These are phyloP conservation scores for Cephalopterus ornatus DNA, from an alignment of 2,113 vertebrate genomes.

Conservation along the genomic window DNA sequence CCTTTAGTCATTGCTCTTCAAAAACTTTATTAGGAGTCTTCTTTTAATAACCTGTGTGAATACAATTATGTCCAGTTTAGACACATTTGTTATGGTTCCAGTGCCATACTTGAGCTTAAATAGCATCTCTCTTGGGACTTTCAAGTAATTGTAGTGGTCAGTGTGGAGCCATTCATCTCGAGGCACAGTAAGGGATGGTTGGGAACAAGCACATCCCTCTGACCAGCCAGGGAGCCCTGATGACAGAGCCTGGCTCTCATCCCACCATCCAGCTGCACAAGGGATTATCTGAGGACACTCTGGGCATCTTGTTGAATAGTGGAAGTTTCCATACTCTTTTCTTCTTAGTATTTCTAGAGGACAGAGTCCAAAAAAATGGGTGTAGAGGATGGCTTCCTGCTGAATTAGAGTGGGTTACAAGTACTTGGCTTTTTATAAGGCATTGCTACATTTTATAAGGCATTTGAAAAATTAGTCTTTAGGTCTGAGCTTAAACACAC, in stretches of 20 bases:
- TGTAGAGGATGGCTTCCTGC: background rate
- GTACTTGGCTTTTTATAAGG: background rate
- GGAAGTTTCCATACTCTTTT: background rate
- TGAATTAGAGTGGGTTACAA: background rate
- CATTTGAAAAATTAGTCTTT: background rate
- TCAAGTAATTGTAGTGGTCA: background rate
- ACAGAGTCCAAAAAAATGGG: background rate
- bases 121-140: background rate
- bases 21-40: background rate
- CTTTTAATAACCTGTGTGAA: background rate
- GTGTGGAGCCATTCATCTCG: background rate
- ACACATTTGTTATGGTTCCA: background rate
- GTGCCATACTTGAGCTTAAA: background rate
- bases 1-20: background rate
- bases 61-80: background rate
- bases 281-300: constrained; percentile 1
- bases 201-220: constrained; percentile 3
- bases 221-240: background rate
- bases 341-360: background rate
- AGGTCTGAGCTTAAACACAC: background rate
- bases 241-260: background rate
- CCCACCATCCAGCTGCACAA: background rate
- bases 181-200: background rate
- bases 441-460: background rate
- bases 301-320: background rate